phyloP scores from a whole-genome alignment of 2,113 vertebrate species.

The Corythornis vintsioides region DNA sequence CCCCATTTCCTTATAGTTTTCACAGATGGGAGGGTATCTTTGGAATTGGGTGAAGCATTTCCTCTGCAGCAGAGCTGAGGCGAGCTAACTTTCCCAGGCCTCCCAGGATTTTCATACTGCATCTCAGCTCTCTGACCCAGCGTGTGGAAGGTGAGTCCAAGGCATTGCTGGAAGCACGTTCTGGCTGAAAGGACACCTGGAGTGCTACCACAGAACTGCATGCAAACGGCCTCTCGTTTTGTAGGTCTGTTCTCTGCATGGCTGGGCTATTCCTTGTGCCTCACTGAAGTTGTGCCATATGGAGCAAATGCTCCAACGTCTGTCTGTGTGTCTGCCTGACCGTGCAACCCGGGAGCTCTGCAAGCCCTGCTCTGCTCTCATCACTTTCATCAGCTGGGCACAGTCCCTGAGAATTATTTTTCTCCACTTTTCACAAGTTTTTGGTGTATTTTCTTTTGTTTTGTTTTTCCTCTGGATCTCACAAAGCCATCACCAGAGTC shows the following conservation, averaged over 20 bases:
- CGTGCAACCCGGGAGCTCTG: not conserved
- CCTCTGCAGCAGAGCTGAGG: not conserved
- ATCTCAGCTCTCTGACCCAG: not conserved
- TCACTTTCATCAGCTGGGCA: not conserved
- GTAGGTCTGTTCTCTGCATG: slow-evolving; percentile 64
- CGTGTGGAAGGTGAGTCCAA: slow-evolving; percentile 2
- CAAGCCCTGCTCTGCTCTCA: not conserved
- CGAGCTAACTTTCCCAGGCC: not conserved
- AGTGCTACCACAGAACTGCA: slow-evolving; percentile 50
- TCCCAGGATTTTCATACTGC: not conserved
- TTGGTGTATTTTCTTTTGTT: not conserved
- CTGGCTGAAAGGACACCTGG: slow-evolving; percentile 53
- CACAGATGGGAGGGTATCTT: fast-evolving
- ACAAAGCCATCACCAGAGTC: not conserved
- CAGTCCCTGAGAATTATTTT: not conserved
- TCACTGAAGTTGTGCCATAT: slow-evolving; percentile 56
- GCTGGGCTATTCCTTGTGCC: slow-evolving; percentile 23
- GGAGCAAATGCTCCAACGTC: slow-evolving; percentile 61
- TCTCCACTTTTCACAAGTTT: not conserved
- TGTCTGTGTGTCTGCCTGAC: slow-evolving; percentile 51
- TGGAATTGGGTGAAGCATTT: not conserved
- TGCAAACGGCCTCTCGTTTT: not conserved
- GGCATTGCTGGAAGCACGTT: slow-evolving; percentile 39
- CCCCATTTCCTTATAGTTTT: not conserved
- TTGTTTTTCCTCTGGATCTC: fast-evolving